Conservation (phyloP, 1,140 invertebrate species). For the Ips nitidus region DNA sequence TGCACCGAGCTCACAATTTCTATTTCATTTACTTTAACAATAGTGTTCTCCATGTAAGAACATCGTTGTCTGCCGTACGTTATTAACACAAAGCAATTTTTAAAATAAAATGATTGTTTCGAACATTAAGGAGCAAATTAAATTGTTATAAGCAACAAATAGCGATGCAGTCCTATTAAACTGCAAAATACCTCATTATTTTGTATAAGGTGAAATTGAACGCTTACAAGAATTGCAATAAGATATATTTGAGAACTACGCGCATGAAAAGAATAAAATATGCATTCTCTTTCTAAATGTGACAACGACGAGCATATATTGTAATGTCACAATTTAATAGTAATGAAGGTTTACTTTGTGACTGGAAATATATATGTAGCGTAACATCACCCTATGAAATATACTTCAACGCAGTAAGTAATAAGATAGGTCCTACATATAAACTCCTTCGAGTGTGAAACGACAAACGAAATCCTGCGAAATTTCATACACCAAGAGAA, state of each 20-base stretch:
- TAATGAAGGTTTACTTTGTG: conserved; percentile 20
- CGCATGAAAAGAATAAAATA: no score
- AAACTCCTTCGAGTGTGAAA: conserved; percentile 14
- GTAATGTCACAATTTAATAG: conserved; percentile 17
- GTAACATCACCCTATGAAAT: conserved; percentile 11
- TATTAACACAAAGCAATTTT: no score
- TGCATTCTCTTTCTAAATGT: no score
- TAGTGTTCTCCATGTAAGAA: conserved; percentile 7
- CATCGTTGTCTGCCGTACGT: not conserved
- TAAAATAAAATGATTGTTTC: no score
- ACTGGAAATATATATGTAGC: conserved; percentile 7
- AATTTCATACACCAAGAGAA: conserved; percentile 7
- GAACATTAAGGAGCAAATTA: no score
- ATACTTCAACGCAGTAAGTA: conserved; percentile 15
- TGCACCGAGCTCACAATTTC: conserved; percentile 22
- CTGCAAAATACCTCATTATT: no score
- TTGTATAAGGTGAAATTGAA: no score
- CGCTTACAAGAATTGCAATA: no score
- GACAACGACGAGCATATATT: not conserved
- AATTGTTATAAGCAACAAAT: no score
- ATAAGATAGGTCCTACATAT: conserved; percentile 15
- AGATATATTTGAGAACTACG: no score
- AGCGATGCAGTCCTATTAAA: no score
- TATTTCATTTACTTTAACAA: conserved; percentile 29
- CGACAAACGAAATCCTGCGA: conserved; percentile 15